phyloP scores from a whole-genome alignment of 1,140 invertebrate genomes.

The Notospermus geniculatus region DNA sequence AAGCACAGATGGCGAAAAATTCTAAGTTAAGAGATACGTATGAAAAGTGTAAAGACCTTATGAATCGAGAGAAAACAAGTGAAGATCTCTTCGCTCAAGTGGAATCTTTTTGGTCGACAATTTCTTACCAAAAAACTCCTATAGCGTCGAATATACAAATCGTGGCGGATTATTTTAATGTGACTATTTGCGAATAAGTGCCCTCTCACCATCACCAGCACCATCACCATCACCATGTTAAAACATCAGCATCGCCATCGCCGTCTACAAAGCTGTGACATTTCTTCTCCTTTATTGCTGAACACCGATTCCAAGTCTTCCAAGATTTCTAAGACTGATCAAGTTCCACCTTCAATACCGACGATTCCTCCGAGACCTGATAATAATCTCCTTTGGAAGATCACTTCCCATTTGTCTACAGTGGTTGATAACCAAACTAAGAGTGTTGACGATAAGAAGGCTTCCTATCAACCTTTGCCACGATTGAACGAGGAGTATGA shows the following conservation, averaged over 20 bases:
- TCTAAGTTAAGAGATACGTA: constrained; percentile 2
- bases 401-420: background rate
- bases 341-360: background rate
- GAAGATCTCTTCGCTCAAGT: background rate
- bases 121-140: constrained; percentile 1
- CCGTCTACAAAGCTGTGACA: background rate
- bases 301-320: background rate
- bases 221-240: background rate
- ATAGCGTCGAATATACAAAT: background rate
- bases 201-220: background rate
- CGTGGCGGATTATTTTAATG: constrained; percentile 3
- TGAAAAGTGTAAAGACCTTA: constrained; percentile 4
- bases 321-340: background rate
- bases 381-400: background rate
- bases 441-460: background rate
- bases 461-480: constrained; percentile 6
- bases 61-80: background rate
- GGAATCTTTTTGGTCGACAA: background rate
- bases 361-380: constrained; percentile 5
- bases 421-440: constrained; percentile 1
- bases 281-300: background rate
- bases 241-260: background rate
- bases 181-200: constrained; percentile 2
- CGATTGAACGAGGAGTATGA: background rate
- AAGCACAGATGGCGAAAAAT: constrained; percentile 4